Conservation (phyloP, 2,113 vertebrate species). For the Cynoglossus semilaevis region DNA sequence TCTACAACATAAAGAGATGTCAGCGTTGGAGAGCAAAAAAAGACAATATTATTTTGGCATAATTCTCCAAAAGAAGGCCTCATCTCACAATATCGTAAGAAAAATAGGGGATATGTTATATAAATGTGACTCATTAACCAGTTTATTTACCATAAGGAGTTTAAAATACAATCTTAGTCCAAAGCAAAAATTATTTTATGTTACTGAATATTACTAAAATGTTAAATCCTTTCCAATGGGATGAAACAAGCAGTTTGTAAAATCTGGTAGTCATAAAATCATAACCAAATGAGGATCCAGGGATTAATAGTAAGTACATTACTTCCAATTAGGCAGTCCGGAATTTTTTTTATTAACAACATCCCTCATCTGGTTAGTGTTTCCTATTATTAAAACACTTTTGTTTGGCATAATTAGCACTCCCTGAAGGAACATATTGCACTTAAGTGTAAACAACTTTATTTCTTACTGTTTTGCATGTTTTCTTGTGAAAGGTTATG, state of each 20-base stretch:
- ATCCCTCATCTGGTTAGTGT: constrained; percentile 60
- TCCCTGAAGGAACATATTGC: constrained; percentile 31
- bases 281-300: constrained; percentile 1
- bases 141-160: no score
- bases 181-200: no score
- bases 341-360: constrained; percentile 33
- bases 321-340: constrained; percentile 22
- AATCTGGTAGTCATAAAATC: constrained; percentile 30
- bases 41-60: no score
- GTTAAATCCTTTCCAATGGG: constrained; percentile 4
- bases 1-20: constrained; percentile 24
- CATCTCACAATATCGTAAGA: no score
- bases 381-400: constrained; percentile 27
- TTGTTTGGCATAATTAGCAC: constrained; percentile 50
- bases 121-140: no score
- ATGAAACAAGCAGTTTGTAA: no score
- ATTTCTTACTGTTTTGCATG: constrained; percentile 21
- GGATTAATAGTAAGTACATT: neutral
- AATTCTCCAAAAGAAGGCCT: no score
- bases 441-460: constrained; percentile 29
- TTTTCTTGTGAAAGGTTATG: constrained; percentile 58
- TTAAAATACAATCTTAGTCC: no score
- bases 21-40: constrained; percentile 27
- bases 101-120: no score
- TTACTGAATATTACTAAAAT: no score